Base-by-base conservation (phyloP, 2,888 invertebrate genomes). In the Drosophila koepferae region DNA sequence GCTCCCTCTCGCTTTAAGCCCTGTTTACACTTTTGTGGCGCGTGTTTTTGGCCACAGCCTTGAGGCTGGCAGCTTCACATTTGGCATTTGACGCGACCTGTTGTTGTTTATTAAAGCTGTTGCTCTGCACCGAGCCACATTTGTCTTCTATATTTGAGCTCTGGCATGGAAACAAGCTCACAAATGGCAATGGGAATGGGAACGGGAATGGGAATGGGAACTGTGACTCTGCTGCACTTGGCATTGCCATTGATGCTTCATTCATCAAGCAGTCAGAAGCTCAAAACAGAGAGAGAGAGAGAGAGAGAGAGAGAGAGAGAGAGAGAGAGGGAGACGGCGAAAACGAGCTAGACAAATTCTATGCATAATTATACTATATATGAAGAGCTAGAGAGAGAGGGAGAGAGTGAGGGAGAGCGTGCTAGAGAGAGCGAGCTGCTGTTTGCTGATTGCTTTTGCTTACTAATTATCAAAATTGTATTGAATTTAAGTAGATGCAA, bases 401-500 rank as follows among this genome's bases (percentile, higher is more conserved):
- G 7, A 12, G 10, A 1, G 54, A 6, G 54, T 14, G 2, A 12
- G 5, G 4, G 55, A 31, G 59, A 7, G 10, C n/a, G 31, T 4
- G 28, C 3, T 3, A 43, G 34, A 3, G 34, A 34, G 4, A 34
- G 41, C 23, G 28, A 31, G 28, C 38, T n/a, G 14, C 59, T 46
- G 59, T 38, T 51, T 49, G 66, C 49, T 34, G 46, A 41, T 56
- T 58, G 44, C 23, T 20, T 49, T 16, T 51, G 40, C 18, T 34
- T 41, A 34, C 48, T 63, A 48, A 63, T 63, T 48, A 63, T 41
- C 3, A 40, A 34, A 63, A 69, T 38, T 66, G 38, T 64, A 63
- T 60, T 53, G 48, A 55, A 70, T 58, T 60, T 67, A 61, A 81
- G 61, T 67, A 70, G 60, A 85, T 85, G 79, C 86, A 79, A 86